Conservation (phyloP, 2,888 invertebrate species). For the Pherbina coryleti region DNA sequence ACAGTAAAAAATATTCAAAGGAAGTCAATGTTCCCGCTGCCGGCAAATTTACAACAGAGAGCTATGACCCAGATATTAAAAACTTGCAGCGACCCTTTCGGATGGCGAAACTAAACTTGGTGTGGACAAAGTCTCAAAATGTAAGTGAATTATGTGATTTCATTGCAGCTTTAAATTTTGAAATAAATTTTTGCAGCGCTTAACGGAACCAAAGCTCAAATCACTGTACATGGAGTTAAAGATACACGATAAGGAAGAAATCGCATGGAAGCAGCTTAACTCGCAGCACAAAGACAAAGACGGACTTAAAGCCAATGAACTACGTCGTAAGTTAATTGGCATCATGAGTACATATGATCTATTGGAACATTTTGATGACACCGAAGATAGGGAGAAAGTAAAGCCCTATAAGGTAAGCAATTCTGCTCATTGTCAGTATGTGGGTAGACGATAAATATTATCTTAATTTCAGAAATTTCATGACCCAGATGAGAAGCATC, state of each 20-base stretch:
- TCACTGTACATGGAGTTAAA: conserved; percentile 90
- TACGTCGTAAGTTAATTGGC: conserved; percentile 83
- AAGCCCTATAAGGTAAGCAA: conserved; percentile 61
- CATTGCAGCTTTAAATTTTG: conserved; percentile 69
- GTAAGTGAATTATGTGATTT: conserved; percentile 71
- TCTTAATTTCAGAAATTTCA: conserved; percentile 61
- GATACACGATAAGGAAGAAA: conserved; percentile 93
- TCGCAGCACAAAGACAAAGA: conserved; percentile 89
- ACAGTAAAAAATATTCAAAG: conserved; percentile 62
- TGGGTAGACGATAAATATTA: not conserved
- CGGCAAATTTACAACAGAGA: conserved; percentile 61
- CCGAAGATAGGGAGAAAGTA: conserved; percentile 72
- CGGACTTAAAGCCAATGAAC: conserved; percentile 84
- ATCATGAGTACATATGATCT: conserved; percentile 87
- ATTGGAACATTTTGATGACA: conserved; percentile 83
- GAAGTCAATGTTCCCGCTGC: conserved; percentile 58
- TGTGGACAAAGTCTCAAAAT: conserved; percentile 92
- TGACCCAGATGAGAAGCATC: conserved; percentile 72
- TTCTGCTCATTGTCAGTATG: not conserved
- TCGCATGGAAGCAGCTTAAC: conserved; percentile 84
- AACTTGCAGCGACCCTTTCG: conserved; percentile 87
- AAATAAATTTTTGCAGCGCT: conserved; percentile 70
- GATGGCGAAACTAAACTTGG: conserved; percentile 89
- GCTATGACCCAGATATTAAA: conserved; percentile 74
- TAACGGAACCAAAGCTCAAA: conserved; percentile 86